Evolutionary conservation across 2,797 vertebrate species (phyloP), one percentile per base, ranked within the genome.

Genomic region (Glyptemys insculpta): DNA sequence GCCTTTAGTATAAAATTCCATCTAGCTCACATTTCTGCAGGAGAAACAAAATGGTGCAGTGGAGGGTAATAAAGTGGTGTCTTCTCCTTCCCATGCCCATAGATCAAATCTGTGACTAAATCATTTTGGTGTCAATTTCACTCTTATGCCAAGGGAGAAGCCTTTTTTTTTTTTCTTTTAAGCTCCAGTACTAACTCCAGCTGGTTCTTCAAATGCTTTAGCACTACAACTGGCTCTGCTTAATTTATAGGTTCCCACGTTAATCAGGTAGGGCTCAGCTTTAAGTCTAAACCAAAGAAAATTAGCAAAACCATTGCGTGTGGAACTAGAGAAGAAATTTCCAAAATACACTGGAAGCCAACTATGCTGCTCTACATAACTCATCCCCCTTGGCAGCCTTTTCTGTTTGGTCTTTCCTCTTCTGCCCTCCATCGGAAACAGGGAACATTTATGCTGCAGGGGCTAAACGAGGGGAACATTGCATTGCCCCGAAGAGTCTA

Each of bases 341-440:
- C n/a, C 68, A 37, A 41, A 41, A 72, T 21, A 25, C 68, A 3
- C 16, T 41, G 68, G 68, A 68, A 18, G 65, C 65, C 19, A 68
- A 37, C n/a, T 21, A 3, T 10, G n/a, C 65, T 68, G 65, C n/a
- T 10, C 10, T 5, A 19, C 83, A 12, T 19, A 12, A 14, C 18
- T 31, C 16, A 8, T 3, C 65, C 68, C 79, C 74, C 47, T 31
- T 3, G 72, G 79, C 83, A 9, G 4, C 47, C 7, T 56, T 31
- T 84, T 83, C 23, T 57, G 18, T 2, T 98, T 95, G 72, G 44
- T 98, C 98, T 98, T 98, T 98, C 97, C 98, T 99, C 98, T 98
- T 97, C 99, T 99, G 98, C 98, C 96, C 98, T 98, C 98, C 98
- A 97, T 98, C 97, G 98, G 98, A 99, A 98, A 97, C 95, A 88